Evolutionary conservation across 2,888 invertebrate species (phyloP), one percentile per base, ranked within the genome.

Genomic region (Pristionchus fissidentatus): DNA sequence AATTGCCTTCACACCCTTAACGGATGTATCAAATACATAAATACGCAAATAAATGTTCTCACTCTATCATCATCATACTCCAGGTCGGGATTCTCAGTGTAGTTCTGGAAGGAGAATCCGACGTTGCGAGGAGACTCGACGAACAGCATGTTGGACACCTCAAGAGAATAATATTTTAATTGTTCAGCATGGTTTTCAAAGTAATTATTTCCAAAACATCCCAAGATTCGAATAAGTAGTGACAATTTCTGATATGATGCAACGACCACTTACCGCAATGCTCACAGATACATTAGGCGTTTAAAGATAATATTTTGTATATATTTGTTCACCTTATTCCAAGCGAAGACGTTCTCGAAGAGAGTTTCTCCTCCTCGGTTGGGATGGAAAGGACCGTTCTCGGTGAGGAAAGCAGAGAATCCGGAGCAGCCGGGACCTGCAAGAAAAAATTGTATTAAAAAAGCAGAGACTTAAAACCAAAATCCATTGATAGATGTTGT

Each of bases 111-210:
- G 13, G 94, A 94, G 88, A 92, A 94, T 2, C 94, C 94, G 77
- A 94, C 94, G 82, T 93, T 93, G 46, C 93, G 93, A 41, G 94
- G 94, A 2, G 94, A 92, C 88, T 94, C 94, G 85, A 94, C 86
- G 88, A 93, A 94, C 78, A 94, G 82, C 85, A 94, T 92, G 88
- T 94, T 94, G 26, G 93, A 93, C n/a, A 92, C 87, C 93, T 93
- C 46, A 55, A 86, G 80, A 19, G 22, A 22, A 13, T 19, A 43
- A 62, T 73, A 77, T 0, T 22, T 46, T 57, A n/a, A 52, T 5
- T 78, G 73, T 77, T 52, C 15, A 43, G 1, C 5, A 7, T 43
- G 4, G 29, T n/a, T n/a, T n/a, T n/a, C n/a, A n/a, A n/a, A n/a
- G n/a, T n/a, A n/a, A n/a, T n/a, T n/a, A n/a, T n/a, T n/a, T n/a